Evolutionary conservation across 2,888 invertebrate species (phyloP).

Genomic region (Flexamia atlantica): DNA sequence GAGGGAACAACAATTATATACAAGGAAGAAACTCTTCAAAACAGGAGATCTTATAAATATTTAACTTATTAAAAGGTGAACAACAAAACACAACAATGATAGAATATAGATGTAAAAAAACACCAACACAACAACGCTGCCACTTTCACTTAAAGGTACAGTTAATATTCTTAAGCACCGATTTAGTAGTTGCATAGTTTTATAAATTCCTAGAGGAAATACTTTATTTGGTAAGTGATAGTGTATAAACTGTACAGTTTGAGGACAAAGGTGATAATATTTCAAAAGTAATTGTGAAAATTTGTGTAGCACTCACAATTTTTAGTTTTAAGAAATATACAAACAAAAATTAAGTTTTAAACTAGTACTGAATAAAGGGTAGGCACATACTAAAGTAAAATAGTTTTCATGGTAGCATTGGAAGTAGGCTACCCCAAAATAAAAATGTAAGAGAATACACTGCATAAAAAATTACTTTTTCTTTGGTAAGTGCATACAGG

Average conservation of each 20-base stretch:
- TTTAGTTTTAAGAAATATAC: too few species aligned
- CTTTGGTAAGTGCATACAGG: too few species aligned
- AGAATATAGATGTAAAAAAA: slow-evolving; percentile 10
- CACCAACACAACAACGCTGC: slow-evolving; percentile 13
- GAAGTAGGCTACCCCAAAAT: too few species aligned
- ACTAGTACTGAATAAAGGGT: too few species aligned
- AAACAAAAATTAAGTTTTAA: too few species aligned
- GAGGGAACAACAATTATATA: slow-evolving; percentile 43
- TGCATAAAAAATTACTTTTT: too few species aligned
- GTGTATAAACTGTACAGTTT: slow-evolving; percentile 20
- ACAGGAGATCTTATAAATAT: not conserved
- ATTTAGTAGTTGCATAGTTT: not conserved
- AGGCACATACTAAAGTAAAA: too few species aligned
- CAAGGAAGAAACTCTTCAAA: slow-evolving; percentile 9
- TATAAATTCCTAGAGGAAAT: not conserved
- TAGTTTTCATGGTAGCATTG: too few species aligned
- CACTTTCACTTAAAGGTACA: not conserved
- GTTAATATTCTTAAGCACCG: slow-evolving; percentile 5
- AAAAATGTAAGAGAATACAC: too few species aligned
- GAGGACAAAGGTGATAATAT: not conserved
- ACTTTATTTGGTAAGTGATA: not conserved
- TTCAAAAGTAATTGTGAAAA: too few species aligned
- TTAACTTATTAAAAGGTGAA: slow-evolving; percentile 31
- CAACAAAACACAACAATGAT: not conserved
- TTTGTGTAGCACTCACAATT: too few species aligned